Evolutionary conservation across 2,888 invertebrate species (phyloP).

Genomic region (Phaonia tiefii): DNA sequence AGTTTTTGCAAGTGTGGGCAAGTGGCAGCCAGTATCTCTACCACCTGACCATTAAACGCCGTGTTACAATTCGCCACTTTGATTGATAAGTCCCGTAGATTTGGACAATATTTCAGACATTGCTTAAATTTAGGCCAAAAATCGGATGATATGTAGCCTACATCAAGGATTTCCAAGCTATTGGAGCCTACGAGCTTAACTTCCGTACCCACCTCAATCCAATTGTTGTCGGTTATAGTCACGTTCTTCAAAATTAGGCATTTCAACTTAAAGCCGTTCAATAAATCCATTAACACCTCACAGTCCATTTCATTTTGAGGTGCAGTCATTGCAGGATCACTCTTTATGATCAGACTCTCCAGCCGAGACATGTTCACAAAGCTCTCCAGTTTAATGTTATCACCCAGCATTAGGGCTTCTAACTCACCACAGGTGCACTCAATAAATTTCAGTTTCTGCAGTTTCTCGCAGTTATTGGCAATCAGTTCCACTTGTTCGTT

Average conservation of each 20-base stretch:
- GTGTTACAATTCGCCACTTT: conserved; percentile 60
- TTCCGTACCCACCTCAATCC: not conserved
- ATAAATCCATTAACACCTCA: conserved; percentile 33
- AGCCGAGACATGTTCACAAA: conserved; percentile 38
- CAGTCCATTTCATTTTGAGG: conserved; percentile 12
- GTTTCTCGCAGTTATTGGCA: conserved; percentile 33
- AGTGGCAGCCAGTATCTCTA: conserved; percentile 41
- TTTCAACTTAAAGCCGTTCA: conserved; percentile 47
- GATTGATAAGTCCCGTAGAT: conserved; percentile 40
- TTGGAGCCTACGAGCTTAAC: not conserved
- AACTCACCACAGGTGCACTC: conserved; percentile 49
- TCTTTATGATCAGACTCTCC: conserved; percentile 28
- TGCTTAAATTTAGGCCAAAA: conserved; percentile 56
- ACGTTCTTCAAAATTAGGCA: conserved; percentile 42
- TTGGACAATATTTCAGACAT: conserved; percentile 26
- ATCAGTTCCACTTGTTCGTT: conserved; percentile 36
- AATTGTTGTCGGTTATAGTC: conserved; percentile 2
- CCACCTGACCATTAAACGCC: conserved; percentile 23
- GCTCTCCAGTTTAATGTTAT: conserved; percentile 44
- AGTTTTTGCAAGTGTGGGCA: conserved; percentile 38
- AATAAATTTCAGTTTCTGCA: conserved; percentile 44
- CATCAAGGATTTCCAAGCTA: conserved; percentile 39
- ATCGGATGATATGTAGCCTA: conserved; percentile 46
- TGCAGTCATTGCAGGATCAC: not conserved
- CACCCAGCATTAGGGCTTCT: conserved; percentile 41